phyloP scores from a whole-genome alignment of 2,797 vertebrate species.

The Chromobotia macracanthus region DNA sequence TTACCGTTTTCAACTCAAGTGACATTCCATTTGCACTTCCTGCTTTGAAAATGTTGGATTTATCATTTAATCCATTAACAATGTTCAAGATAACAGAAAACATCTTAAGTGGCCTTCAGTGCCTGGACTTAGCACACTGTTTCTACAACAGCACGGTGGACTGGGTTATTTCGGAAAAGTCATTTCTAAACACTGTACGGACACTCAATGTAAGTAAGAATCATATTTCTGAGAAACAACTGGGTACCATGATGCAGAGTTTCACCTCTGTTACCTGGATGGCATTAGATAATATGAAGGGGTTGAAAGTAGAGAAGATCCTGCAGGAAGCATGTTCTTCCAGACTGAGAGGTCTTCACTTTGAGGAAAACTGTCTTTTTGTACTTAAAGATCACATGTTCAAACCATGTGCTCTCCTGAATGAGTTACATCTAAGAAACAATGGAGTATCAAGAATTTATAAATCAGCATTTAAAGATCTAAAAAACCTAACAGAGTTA shows the following conservation, averaged over 20 bases:
- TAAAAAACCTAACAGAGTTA: constrained; percentile 27
- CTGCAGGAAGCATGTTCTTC: constrained; percentile 62
- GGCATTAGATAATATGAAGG: constrained; percentile 58
- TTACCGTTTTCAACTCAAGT: constrained; percentile 44
- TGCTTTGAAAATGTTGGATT: constrained; percentile 24
- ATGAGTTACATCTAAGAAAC: constrained; percentile 46
- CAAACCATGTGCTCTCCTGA: constrained; percentile 44
- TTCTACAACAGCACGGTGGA: constrained; percentile 10
- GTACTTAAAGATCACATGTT: constrained; percentile 25
- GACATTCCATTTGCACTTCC: constrained; percentile 2
- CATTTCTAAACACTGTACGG: constrained; percentile 56
- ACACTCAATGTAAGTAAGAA: constrained; percentile 53
- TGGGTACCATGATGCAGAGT: constrained; percentile 29
- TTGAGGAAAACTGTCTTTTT: constrained; percentile 56
- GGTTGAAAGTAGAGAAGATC: constrained; percentile 51
- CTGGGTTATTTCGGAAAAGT: constrained; percentile 37
- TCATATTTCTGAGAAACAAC: constrained; percentile 44
- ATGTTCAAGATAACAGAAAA: constrained; percentile 31
- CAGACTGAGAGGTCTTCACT: constrained; percentile 52
- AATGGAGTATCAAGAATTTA: constrained; percentile 51
- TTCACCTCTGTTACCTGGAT: constrained; percentile 53
- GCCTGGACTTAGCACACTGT: constrained; percentile 47
- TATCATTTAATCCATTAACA: constrained; percentile 35
- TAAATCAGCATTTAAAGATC: constrained; percentile 41
- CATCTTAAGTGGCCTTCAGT: constrained; percentile 43